phyloP scores from a whole-genome alignment of 2,888 invertebrate species.

The Ophion ventricosus region DNA sequence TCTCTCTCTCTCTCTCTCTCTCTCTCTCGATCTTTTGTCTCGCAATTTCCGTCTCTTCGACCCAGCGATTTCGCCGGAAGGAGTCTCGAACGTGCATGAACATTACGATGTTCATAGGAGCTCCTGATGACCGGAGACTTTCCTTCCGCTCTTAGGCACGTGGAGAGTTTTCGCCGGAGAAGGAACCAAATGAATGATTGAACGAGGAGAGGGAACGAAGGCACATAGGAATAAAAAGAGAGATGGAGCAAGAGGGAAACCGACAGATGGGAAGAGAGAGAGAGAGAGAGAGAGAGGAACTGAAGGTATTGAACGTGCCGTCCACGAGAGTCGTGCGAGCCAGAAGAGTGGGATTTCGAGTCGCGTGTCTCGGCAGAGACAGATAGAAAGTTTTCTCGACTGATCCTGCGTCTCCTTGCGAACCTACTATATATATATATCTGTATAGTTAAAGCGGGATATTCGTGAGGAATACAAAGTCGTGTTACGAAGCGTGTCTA shows the following conservation, averaged over 20 bases:
- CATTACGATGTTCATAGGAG: slow-evolving; percentile 34
- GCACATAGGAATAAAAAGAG: not conserved
- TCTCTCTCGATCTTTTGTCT: no score
- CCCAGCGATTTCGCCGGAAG: slow-evolving; percentile 64
- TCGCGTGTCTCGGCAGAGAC: slow-evolving; percentile 75
- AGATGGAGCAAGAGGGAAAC: not conserved
- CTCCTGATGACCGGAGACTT: slow-evolving; percentile 68
- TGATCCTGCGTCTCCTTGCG: slow-evolving; percentile 58
- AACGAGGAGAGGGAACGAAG: slow-evolving; percentile 23
- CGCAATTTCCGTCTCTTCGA: slow-evolving; percentile 65
- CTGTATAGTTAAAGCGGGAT: slow-evolving; percentile 1
- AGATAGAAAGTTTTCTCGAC: slow-evolving; percentile 77
- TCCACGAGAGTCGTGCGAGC: slow-evolving; percentile 55
- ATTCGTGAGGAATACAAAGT: slow-evolving; percentile 53
- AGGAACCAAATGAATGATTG: slow-evolving; percentile 37
- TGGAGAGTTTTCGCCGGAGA: slow-evolving; percentile 33
- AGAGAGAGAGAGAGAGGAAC: slow-evolving; percentile 51
- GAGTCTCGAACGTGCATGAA: slow-evolving; percentile 26
- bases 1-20: no score
- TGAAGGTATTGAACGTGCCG: slow-evolving; percentile 46
- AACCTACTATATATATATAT: slow-evolving; percentile 32
- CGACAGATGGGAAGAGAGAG: slow-evolving; percentile 43
- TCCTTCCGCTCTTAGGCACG: slow-evolving; percentile 76
- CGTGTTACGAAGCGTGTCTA: slow-evolving; percentile 46
- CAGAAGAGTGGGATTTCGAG: slow-evolving; percentile 62